phyloP scores from a whole-genome alignment of 2,113 vertebrate genomes.

The Callorhinus ursinus region DNA sequence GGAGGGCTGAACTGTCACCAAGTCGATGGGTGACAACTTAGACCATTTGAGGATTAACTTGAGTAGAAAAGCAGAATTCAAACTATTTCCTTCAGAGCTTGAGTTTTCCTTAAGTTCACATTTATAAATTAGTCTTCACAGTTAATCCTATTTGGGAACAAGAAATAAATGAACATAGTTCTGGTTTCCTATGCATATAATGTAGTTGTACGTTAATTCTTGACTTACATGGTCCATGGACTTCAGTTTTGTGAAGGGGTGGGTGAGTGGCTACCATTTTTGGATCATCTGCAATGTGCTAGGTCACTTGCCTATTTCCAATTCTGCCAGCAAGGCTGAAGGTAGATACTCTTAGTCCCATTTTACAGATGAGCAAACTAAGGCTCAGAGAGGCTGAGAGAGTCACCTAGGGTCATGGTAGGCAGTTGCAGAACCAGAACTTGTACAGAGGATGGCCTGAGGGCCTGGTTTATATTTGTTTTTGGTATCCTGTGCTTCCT shows the following conservation, averaged over 20 bases:
- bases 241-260: not conserved
- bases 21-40: slow-evolving; percentile 68
- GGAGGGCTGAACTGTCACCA: slow-evolving; percentile 69
- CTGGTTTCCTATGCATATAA: slow-evolving; percentile 42
- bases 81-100: slow-evolving; percentile 80
- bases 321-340: slow-evolving; percentile 51
- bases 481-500: not conserved
- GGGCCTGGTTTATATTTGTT: not conserved
- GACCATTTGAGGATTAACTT: slow-evolving; percentile 71
- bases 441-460: not conserved
- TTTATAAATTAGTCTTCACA: slow-evolving; percentile 88
- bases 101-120: slow-evolving; percentile 86
- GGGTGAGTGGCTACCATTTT: not conserved
- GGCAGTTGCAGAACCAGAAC: slow-evolving; percentile 38
- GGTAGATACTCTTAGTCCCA: not conserved
- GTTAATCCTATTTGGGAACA: slow-evolving; percentile 80
- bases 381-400: slow-evolving; percentile 63
- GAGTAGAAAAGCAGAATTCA: slow-evolving; percentile 68
- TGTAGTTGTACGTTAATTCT: slow-evolving; percentile 14
- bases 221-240: not conserved
- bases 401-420: not conserved
- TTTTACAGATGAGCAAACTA: slow-evolving; percentile 51
- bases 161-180: slow-evolving; percentile 54
- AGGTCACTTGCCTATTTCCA: not conserved
- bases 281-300: not conserved